A percentile compares a stretch with the other conserved stretches of the same genome.
Evolutionary conservation across 2,113 vertebrate species (phyloP).

Genomic region (Steatornis caripensis): DNA sequence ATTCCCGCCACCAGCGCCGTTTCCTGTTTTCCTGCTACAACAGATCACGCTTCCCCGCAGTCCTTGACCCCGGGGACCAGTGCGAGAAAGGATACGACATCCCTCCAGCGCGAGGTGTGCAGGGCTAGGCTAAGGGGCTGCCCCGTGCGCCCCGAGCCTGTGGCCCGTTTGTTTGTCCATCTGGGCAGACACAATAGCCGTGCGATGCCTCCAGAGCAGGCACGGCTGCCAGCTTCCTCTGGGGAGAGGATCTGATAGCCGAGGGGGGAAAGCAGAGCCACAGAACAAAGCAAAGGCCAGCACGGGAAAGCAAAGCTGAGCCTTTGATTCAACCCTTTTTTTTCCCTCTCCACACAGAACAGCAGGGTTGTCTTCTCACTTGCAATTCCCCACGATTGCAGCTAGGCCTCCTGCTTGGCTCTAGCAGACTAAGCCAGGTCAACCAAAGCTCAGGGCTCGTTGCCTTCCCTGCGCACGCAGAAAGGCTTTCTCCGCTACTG

Average conservation of each 20-base stretch:
- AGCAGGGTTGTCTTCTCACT: neutral
- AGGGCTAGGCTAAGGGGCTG: neutral
- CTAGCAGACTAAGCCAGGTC: accelerated
- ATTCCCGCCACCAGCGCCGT: neutral
- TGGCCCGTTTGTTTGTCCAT: neutral
- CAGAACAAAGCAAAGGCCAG: conserved; percentile 3
- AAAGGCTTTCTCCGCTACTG: neutral
- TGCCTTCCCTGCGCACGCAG: neutral
- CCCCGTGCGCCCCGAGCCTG: neutral
- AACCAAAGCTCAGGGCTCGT: neutral
- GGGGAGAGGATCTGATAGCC: neutral
- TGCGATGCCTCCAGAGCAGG: neutral
- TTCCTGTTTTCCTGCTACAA: conserved; percentile 43
- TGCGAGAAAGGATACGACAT: neutral
- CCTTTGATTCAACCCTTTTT: neutral
- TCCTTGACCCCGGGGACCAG: neutral
- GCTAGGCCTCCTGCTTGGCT: neutral
- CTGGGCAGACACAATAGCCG: neutral
- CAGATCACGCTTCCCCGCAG: neutral
- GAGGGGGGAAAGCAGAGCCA: neutral
- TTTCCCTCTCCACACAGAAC: neutral
- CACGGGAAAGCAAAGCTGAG: neutral
- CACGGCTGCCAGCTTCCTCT: neutral
- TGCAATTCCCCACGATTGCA: neutral
- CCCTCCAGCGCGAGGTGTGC: neutral